Base-by-base conservation (phyloP, 2,888 invertebrate genomes). In the Drosophila seclusa region DNA sequence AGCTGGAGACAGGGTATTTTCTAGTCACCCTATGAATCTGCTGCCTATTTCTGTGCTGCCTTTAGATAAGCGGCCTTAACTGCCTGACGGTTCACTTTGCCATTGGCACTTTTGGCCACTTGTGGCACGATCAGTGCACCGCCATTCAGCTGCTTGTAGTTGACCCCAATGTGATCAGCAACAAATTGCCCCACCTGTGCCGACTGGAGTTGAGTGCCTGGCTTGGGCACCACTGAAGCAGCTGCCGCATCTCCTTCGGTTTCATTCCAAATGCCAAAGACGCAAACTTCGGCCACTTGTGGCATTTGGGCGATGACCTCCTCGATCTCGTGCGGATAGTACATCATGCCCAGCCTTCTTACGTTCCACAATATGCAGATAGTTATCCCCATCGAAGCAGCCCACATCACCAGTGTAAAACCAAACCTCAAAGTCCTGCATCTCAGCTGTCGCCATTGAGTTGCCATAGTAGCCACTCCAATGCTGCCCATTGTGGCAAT, bases 341-440 rank as follows among this genome's bases (percentile, higher is more conserved):
- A 91, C 82, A 80, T 90, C 91, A 70, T 93, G 87, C 58, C 92
- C 87, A 67, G 60, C 92, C 57, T 90, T 91, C 38, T 89, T 90
- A 10, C 93, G 89, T 61, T 90, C 93, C 21, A 88, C 82, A 10
- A 92, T 78, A 75, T 87, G 79, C 34, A 93, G 60, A 76, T 82
- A 89, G 63, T 91, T 90, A 13, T 92, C 91, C 24, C 84, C 82
- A 61, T 93, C 93, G 36, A 93, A 91, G 71, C 89, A 91, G 11
- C 93, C 93, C 65, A 92, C 50, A 52, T 93, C 93, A 8, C 93
- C 93, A 0, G 93, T 91, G 48, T 90, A 90, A 13, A 90, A 87
- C 92, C 92, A 93, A 24, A 91, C 92, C 29, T 91, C 87, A 8
- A 72, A 62, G 66, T 92, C 92, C 11, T 88, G 80, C 57, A 86